Conservation (phyloP, 92 coral and sea anemone species). For the Porites lobata region DNA sequence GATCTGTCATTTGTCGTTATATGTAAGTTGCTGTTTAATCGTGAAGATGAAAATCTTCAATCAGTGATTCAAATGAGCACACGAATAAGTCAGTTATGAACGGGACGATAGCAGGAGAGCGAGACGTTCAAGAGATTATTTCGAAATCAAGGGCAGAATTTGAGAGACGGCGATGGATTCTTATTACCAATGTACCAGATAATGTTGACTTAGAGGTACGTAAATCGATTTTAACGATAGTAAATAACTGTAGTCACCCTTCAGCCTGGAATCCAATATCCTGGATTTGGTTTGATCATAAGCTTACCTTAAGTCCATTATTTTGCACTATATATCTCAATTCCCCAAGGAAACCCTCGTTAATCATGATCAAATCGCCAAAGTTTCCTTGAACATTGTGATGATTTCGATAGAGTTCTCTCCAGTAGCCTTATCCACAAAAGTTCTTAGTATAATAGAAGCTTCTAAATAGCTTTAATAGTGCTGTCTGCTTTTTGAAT, state of each 20-base stretch:
- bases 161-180: conserved; percentile 75
- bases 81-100: not conserved
- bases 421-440: too few species aligned
- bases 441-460: too few species aligned
- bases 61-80: not conserved
- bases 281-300: too few species aligned
- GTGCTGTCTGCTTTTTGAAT: too few species aligned
- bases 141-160: conserved; percentile 73
- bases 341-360: too few species aligned
- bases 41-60: not conserved
- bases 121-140: not conserved
- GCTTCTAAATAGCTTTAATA: too few species aligned
- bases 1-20: not conserved
- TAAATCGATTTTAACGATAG: not conserved
- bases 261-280: not conserved
- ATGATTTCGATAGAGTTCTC: too few species aligned
- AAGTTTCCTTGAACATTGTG: too few species aligned
- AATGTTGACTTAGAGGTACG: conserved; percentile 72
- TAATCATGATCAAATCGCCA: too few species aligned
- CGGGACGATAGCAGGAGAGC: conserved; percentile 1
- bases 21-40: not conserved
- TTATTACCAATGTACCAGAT: conserved; percentile 74
- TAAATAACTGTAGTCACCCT: not conserved
- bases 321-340: too few species aligned
- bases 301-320: too few species aligned